Percentiles rank a stretch among this genome's conserved stretches.
phyloP scores from a whole-genome alignment of 2,888 invertebrate genomes.

The Cepaea hortensis region DNA sequence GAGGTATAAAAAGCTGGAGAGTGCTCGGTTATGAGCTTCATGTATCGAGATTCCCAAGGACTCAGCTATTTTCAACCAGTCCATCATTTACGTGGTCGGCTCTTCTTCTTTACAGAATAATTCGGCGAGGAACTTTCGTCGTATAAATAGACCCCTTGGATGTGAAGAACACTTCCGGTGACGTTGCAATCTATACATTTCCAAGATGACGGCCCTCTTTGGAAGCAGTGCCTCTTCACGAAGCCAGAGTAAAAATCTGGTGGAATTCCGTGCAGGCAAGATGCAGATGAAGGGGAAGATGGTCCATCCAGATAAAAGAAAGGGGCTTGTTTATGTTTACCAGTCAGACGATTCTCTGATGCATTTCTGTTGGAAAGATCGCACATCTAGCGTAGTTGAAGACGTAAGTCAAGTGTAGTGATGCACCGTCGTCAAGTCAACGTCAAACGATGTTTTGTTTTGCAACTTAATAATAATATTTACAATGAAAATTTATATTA shows the following conservation, averaged over 20 bases:
- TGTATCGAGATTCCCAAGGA: too few species aligned
- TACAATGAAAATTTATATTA: background rate
- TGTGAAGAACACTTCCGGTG: constrained; percentile 29
- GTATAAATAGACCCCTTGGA: background rate
- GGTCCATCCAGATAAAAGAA: constrained; percentile 90
- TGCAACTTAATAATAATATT: background rate
- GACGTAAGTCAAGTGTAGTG: constrained; percentile 81
- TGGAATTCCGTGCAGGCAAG: constrained; percentile 96
- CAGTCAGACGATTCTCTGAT: constrained; percentile 97
- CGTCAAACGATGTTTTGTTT: background rate
- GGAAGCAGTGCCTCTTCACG: constrained; percentile 75
- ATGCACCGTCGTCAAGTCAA: background rate
- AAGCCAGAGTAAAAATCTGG: constrained; percentile 85
- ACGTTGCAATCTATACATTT: constrained; percentile 40
- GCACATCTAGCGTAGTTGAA: constrained; percentile 92
- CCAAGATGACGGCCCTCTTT: constrained; percentile 54
- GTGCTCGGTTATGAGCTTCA: too few species aligned
- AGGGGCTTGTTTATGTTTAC: constrained; percentile 94
- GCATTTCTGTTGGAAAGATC: constrained; percentile 99
- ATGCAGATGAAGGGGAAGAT: constrained; percentile 95
- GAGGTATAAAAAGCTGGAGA: too few species aligned
- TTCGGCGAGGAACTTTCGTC: background rate
- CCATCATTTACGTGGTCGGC: too few species aligned
- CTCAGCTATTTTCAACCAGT: too few species aligned
- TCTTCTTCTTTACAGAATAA: background rate